phyloP scores from a whole-genome alignment of 2,888 invertebrate genomes.

The Marronus borbonicus region DNA sequence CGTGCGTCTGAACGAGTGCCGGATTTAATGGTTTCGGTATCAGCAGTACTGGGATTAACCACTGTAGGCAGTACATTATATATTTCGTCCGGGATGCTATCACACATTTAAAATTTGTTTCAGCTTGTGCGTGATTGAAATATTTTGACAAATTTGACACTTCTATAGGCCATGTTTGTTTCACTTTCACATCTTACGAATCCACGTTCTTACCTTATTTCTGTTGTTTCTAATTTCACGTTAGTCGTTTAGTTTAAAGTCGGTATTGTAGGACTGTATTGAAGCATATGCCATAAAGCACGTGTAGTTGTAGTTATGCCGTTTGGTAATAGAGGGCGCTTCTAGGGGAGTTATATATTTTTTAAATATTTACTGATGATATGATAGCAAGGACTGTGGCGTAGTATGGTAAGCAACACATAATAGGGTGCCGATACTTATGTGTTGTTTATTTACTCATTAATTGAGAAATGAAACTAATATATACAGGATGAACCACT shows the following conservation, averaged over 20 bases:
- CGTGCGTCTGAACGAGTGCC: conserved; percentile 94
- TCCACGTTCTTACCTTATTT: conserved; percentile 19
- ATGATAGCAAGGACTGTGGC: too few relatives aligned
- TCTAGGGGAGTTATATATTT: neutral
- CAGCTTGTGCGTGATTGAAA: conserved; percentile 38
- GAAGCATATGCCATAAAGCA: neutral
- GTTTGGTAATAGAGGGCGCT: neutral
- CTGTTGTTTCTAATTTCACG: conserved; percentile 13
- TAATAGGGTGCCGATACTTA: too few relatives aligned
- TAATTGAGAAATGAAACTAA: too few relatives aligned
- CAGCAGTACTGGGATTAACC: conserved; percentile 95
- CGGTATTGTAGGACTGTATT: neutral
- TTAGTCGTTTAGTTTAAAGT: neutral
- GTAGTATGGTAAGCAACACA: too few relatives aligned
- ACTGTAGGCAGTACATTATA: conserved; percentile 95
- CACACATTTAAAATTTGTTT: conserved; percentile 46
- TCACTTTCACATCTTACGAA: conserved; percentile 28
- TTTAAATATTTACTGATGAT: neutral
- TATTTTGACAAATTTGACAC: conserved; percentile 29
- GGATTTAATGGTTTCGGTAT: conserved; percentile 99
- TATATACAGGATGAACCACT: too few relatives aligned
- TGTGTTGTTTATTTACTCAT: too few relatives aligned
- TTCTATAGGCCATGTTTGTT: conserved; percentile 25
- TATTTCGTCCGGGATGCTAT: conserved; percentile 16
- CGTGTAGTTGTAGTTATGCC: neutral